Evolutionary conservation across 2,888 invertebrate genomes (phyloP), one percentile per base, ranked within the genome.

Genomic region (Piscicola geometra): DNA sequence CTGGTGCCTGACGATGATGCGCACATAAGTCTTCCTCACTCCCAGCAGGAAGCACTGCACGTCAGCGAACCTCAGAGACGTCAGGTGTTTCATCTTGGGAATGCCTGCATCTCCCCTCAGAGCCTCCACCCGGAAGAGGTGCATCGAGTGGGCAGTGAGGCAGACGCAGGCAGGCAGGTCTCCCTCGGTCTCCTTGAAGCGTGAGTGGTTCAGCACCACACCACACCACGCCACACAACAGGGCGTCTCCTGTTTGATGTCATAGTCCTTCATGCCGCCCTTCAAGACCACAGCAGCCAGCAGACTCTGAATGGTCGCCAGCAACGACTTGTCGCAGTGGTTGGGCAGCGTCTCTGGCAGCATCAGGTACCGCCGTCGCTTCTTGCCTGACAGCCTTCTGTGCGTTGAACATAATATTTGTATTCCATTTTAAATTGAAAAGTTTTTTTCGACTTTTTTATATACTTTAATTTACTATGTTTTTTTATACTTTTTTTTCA

Each of bases 31-130:
- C 50, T 81, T 80, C 71, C 82, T 81, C 5, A 81, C 79, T 9
- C 84, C 84, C 36, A 83, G 77, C n/a, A 83, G 78, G 0, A 83
- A 76, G 76, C 83, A 82, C 73, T 83, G 82, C 25, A 85, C 81
- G 79, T 84, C 83, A 67, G 80, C 79, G 47, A 83, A 76, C 0
- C 83, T 83, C 3, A 85, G 79, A 69, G 83, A 83, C 47, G 82
- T 81, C 64, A 82, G 81, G 21, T 83, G 82, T 47, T 81, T 79
- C 71, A 84, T 76, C 1, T 81, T 81, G 0, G 84, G 83, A n/a
- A 82, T 79, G 12, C 80, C 81, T 5, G 79, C 79, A 60, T 81
- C 81, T 21, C 79, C 80, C 15, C 81, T 79, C 0, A 78, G 78
- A 69, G 56, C 77, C 0, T 67, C 76, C 71, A 80, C 78, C 21